Base-by-base conservation (phyloP, 2,888 invertebrate genomes). In the Erynnis tages region DNA sequence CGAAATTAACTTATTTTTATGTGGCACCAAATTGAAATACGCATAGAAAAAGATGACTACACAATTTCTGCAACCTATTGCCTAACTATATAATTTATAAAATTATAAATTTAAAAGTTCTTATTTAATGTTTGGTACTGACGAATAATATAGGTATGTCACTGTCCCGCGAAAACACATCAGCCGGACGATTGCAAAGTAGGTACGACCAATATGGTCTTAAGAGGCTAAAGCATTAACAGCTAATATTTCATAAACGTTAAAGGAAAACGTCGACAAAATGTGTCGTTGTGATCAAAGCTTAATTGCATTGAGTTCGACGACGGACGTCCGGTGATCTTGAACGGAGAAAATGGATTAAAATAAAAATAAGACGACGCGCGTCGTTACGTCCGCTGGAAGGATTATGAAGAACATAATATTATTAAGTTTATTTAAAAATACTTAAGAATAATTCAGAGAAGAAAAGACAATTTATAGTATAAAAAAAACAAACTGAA, bases 221-320 rank as follows among this genome's bases (percentile, higher is more conserved):
- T n/a, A n/a, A 8, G 5, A 8, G 17, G 35, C 10, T 8, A 11
- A 13, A 13, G 14, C 17, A 41, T 34, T 23, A 19, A 32, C n/a
- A 21, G n/a, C 5, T 34, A 17, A 35, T 46, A 46, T 32, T 34
- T 34, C 16, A 45, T 23, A 45, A 34, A 8, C 37, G 30, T 37
- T 54, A 44, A 58, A 56, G 67, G 67, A 72, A 74, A 72, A 71
- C 65, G 69, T 76, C 69, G 70, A 69, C 68, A 76, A 79, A 79
- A 80, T 80, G 76, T 83, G 80, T 82, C 77, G 75, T 81, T 78
- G 81, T 76, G 84, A 84, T 83, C 83, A 83, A 82, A 84, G 82
- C 82, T 81, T 85, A 84, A 86, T 86, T 85, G 81, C 83, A 76
- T 82, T 80, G 82, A 78, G 79, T 72, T 69, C 71, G 69, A 63